Percentiles rank a stretch among this genome's conserved stretches.
phyloP scores from a whole-genome alignment of 92 coral and sea anemone species.

The Epizoanthus scotinus region DNA sequence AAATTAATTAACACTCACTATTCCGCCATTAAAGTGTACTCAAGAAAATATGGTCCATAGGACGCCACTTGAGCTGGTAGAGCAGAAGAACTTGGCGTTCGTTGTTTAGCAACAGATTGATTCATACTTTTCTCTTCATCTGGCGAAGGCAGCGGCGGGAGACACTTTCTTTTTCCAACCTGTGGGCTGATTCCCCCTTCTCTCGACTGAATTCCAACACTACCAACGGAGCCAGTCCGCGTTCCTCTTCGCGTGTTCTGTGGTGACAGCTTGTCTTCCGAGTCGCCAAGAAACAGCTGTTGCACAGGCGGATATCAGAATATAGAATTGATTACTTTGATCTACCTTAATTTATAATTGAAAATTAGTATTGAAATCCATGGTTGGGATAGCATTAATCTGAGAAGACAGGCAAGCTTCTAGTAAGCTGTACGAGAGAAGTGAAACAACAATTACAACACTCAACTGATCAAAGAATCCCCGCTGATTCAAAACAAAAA shows the following conservation, averaged over 20 bases:
- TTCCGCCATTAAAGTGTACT: conserved; percentile 96
- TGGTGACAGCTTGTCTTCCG: conserved; percentile 65
- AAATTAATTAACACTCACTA: conserved; percentile 70
- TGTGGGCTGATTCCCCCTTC: conserved; percentile 41
- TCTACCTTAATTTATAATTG: neutral
- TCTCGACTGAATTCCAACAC: conserved; percentile 63
- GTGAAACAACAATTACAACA: neutral
- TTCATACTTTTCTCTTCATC: conserved; percentile 97
- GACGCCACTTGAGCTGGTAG: conserved; percentile 79
- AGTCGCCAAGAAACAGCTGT: conserved; percentile 77
- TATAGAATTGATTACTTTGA: neutral
- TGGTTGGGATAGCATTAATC: neutral
- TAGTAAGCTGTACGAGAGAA: too few species aligned
- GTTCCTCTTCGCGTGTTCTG: conserved; percentile 38
- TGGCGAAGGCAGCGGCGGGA: conserved; percentile 94
- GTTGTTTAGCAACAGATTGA: conserved; percentile 85
- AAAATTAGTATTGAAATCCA: neutral
- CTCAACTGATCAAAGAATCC: neutral
- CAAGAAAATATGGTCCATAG: conserved; percentile 96
- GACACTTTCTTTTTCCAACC: conserved; percentile 64
- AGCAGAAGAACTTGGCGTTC: conserved; percentile 70
- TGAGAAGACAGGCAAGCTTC: neutral
- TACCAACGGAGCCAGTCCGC: conserved; percentile 3
- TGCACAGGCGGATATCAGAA: neutral
- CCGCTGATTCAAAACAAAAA: neutral